These are phyloP conservation scores for Sarcophaga rosellei DNA, from an alignment of 2,888 invertebrate genomes.

Conservation along the genomic window DNA sequence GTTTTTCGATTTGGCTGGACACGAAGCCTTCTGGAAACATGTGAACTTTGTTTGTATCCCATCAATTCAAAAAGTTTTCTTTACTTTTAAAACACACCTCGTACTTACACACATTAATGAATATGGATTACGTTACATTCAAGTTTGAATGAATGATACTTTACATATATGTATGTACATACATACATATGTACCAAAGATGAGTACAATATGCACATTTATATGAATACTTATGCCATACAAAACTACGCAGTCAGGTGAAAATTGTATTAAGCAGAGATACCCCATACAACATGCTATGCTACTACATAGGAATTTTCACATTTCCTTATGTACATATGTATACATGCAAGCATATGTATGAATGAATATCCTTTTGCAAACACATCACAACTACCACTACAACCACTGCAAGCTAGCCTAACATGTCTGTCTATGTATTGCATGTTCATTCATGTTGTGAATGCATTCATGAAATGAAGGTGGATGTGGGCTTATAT, in stretches of 20 bases:
- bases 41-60: too few relatives aligned
- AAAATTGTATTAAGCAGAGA: slow-evolving; percentile 45
- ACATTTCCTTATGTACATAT: background rate
- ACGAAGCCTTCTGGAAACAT: too few relatives aligned
- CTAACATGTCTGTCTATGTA: background rate
- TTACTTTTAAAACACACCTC: too few relatives aligned
- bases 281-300: background rate
- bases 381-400: background rate
- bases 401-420: background rate
- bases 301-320: slow-evolving; percentile 20
- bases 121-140: background rate
- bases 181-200: background rate
- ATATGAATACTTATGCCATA: slow-evolving; percentile 7
- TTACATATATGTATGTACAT: background rate
- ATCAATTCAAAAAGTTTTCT: too few relatives aligned
- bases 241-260: slow-evolving; percentile 48
- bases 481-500: background rate
- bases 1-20: too few relatives aligned
- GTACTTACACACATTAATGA: too few relatives aligned
- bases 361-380: slow-evolving; percentile 2
- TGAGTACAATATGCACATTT: background rate
- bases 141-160: background rate
- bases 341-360: background rate
- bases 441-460: too few relatives aligned
- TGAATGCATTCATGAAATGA: background rate